A percentile compares a stretch with the other conserved stretches of the same genome.
Conservation (phyloP, 2,888 invertebrate genomes). For the Clivina fossor region DNA sequence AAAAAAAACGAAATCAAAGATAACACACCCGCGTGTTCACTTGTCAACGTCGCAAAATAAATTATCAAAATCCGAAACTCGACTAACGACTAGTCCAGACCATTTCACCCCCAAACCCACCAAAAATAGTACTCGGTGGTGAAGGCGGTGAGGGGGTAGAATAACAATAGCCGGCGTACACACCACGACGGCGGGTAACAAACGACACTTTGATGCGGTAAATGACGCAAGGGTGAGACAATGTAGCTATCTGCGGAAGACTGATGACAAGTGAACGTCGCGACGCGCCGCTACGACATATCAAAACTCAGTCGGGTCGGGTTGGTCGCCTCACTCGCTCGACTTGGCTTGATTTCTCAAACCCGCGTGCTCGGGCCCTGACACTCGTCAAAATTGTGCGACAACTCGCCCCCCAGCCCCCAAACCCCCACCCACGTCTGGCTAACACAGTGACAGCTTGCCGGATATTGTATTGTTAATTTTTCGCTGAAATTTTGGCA, state of each 20-base stretch:
- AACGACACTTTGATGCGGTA: constrained; percentile 54
- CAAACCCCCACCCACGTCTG: too few species aligned
- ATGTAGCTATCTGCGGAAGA: constrained; percentile 53
- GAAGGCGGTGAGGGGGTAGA: constrained; percentile 37
- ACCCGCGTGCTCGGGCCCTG: too few species aligned
- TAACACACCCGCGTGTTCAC: constrained; percentile 37
- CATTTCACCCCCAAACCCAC: too few species aligned
- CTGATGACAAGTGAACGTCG: constrained; percentile 49
- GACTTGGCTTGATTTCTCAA: too few species aligned
- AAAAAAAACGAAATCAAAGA: constrained; percentile 38
- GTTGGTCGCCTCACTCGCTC: too few species aligned
- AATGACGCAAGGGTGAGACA: constrained; percentile 55
- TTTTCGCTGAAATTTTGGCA: too few species aligned
- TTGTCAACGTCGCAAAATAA: constrained; percentile 44
- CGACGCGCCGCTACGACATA: not conserved
- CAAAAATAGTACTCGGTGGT: constrained; percentile 43
- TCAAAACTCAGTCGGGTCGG: too few species aligned
- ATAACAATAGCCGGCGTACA: constrained; percentile 18
- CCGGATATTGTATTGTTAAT: too few species aligned
- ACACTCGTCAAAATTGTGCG: too few species aligned
- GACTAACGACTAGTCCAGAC: constrained; percentile 45
- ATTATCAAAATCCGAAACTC: constrained; percentile 47
- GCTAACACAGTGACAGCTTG: too few species aligned
- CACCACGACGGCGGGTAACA: constrained; percentile 49
- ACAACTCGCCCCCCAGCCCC: too few species aligned